phyloP scores from a whole-genome alignment of 2,797 vertebrate species.

The Acanthiza pusilla region DNA sequence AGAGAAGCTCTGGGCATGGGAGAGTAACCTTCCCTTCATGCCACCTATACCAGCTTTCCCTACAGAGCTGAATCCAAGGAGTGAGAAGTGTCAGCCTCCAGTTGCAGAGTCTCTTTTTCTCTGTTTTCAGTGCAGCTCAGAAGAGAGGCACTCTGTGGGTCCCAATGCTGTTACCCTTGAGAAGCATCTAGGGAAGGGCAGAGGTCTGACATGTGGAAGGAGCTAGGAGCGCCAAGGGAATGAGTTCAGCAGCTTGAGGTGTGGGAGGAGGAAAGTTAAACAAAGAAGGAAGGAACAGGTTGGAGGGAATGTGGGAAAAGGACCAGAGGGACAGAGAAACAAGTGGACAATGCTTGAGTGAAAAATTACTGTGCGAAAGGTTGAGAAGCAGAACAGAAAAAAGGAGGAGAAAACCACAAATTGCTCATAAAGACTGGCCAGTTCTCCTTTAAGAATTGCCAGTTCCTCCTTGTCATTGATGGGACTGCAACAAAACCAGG shows the following conservation, averaged over 20 bases:
- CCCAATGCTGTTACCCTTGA: neutral
- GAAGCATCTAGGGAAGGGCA: neutral
- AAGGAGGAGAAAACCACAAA: neutral
- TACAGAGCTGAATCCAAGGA: neutral
- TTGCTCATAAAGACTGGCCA: neutral
- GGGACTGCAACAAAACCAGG: neutral
- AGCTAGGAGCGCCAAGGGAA: neutral
- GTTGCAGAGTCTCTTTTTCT: neutral
- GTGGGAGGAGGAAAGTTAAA: neutral
- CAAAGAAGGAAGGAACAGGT: neutral
- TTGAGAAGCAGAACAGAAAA: neutral
- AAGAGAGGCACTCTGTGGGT: rapidly evolving
- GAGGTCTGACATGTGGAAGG: neutral
- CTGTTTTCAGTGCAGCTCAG: neutral
- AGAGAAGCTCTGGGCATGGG: neutral
- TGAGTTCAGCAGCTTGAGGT: neutral
- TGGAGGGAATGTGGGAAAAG: neutral
- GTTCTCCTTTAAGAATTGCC: neutral
- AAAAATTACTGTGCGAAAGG: neutral
- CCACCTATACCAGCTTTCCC: neutral
- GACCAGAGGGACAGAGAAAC: neutral
- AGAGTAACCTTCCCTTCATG: neutral
- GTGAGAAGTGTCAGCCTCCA: neutral
- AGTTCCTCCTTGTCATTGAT: neutral
- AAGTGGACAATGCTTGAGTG: neutral